Evolutionary conservation across 2,797 vertebrate species (phyloP).

Genomic region (Notolabrus celidotus): DNA sequence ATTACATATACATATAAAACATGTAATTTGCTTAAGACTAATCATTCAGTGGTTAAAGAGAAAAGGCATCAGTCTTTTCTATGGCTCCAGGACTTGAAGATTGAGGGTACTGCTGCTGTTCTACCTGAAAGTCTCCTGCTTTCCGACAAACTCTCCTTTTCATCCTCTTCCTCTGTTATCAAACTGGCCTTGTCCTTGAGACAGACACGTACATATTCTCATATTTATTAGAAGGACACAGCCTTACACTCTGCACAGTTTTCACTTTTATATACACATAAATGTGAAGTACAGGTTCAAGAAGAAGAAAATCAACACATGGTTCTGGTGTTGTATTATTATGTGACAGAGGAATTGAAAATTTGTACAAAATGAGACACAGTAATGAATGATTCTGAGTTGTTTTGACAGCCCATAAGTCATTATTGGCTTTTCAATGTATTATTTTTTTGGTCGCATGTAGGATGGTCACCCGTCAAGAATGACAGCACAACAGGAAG

Average conservation of each 20-base stretch:
- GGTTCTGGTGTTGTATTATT: constrained; percentile 12
- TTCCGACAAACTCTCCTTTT: constrained; percentile 14
- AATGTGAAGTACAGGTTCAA: constrained; percentile 21
- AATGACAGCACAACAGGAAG: constrained; percentile 44
- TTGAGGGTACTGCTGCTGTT: constrained; percentile 47
- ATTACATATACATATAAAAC: constrained; percentile 81
- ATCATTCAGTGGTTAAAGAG: constrained; percentile 60
- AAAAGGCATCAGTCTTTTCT: constrained; percentile 58
- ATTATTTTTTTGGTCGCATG: constrained; percentile 22
- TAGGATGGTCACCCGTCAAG: constrained; percentile 28
- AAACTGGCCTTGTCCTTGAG: constrained; percentile 42
- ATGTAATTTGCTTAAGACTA: constrained; percentile 58
- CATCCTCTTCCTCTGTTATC: constrained; percentile 14
- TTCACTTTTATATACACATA: constrained; percentile 43
- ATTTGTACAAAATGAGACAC: constrained; percentile 31
- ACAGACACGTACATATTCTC: constrained; percentile 31
- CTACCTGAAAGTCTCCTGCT: constrained; percentile 43
- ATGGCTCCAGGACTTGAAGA: constrained; percentile 61
- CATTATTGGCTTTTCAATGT: constrained; percentile 32
- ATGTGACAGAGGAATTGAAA: constrained; percentile 6
- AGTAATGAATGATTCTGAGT: neutral
- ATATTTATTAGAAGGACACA: constrained; percentile 40
- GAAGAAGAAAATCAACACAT: constrained; percentile 14
- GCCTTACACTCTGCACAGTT: constrained; percentile 47
- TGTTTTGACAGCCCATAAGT: neutral